These are phyloP conservation scores for Junco hyemalis DNA, from an alignment of 2,113 vertebrate genomes.

Conservation along the genomic window DNA sequence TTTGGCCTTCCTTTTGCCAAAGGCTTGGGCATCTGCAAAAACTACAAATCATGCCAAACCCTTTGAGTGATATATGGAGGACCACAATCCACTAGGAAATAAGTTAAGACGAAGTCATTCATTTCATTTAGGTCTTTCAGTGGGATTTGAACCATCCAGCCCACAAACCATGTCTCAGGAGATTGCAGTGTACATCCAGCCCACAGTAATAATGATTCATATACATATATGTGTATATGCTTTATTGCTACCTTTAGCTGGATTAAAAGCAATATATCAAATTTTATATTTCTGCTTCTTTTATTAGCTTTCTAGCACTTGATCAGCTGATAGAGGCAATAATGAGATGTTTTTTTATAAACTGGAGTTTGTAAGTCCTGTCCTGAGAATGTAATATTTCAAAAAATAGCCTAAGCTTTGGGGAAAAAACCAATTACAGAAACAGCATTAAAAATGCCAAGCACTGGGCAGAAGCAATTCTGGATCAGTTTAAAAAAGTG, in stretches of 20 bases:
- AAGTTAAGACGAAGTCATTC: conserved; percentile 39
- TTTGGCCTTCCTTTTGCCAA: conserved; percentile 36
- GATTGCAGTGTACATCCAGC: conserved; percentile 47
- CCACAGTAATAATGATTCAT: conserved; percentile 64
- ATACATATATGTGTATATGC: conserved; percentile 69
- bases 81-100: conserved; percentile 27
- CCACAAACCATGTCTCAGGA: conserved; percentile 43
- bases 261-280: conserved; percentile 73
- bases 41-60: conserved; percentile 53
- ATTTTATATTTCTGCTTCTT: conserved; percentile 73
- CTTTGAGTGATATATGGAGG: conserved; percentile 51
- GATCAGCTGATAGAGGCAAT: conserved; percentile 76
- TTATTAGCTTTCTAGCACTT: conserved; percentile 76
- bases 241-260: conserved; percentile 73
- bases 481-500: conserved; percentile 91
- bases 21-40: conserved; percentile 32
- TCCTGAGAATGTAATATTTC: conserved; percentile 78
- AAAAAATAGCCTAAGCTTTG: conserved; percentile 80
- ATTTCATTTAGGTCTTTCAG: conserved; percentile 58
- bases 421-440: conserved; percentile 86
- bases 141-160: conserved; percentile 57
- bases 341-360: conserved; percentile 75
- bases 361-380: conserved; percentile 72
- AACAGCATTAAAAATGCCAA: conserved; percentile 86
- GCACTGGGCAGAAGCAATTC: conserved; percentile 80